Percentiles rank a stretch among this genome's conserved stretches.
phyloP scores from a whole-genome alignment of 2,797 vertebrate genomes.

The Myotis daubentonii region DNA sequence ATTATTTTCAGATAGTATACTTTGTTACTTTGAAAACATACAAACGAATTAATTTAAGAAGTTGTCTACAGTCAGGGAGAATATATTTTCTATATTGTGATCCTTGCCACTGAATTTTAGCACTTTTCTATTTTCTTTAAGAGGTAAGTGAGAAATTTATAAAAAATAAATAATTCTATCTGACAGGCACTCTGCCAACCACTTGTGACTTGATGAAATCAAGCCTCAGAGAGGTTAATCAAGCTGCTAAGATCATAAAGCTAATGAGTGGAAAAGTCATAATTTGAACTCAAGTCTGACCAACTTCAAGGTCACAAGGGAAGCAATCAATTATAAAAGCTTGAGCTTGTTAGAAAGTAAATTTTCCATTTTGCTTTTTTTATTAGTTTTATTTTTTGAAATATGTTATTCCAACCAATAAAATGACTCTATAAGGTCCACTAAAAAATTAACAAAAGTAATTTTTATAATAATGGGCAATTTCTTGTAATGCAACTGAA shows the following conservation, averaged over 20 bases:
- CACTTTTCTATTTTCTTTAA: not conserved
- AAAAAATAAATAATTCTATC: not conserved
- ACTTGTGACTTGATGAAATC: not conserved
- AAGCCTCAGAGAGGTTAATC: not conserved
- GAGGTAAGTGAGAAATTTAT: not conserved
- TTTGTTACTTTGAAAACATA: slow-evolving; percentile 14
- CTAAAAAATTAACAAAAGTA: slow-evolving; percentile 45
- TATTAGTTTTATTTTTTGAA: not conserved
- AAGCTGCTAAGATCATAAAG: not conserved
- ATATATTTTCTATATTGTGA: not conserved
- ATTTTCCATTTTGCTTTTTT: not conserved
- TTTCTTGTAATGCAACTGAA: not conserved
- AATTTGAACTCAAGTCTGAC: not conserved
- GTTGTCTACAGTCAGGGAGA: not conserved
- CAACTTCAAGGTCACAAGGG: not conserved
- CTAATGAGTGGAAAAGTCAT: not conserved
- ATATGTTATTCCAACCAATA: not conserved
- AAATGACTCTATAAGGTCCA: not conserved
- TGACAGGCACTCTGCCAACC: not conserved
- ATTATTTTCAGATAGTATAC: not conserved
- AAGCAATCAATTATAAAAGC: not conserved
- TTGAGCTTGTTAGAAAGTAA: slow-evolving; percentile 6
- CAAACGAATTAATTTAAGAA: not conserved
- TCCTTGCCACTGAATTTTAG: not conserved
- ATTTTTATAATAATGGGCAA: not conserved